Percentiles rank a stretch among this genome's conserved stretches.
Evolutionary conservation across 1,140 invertebrate species (phyloP).

Genomic region (Pectinophora gossypiella): DNA sequence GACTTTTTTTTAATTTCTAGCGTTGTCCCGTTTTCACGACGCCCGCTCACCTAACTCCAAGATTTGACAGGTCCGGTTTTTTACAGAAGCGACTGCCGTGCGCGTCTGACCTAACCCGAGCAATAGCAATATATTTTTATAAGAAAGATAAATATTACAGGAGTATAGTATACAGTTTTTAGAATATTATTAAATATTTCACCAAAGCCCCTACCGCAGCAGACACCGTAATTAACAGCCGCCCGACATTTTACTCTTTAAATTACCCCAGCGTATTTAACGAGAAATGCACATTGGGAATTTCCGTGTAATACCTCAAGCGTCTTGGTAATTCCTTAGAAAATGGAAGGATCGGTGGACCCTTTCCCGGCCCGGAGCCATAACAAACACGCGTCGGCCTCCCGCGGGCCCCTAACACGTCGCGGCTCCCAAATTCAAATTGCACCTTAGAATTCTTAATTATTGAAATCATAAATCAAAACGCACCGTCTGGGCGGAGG

Average conservation of each 20-base stretch:
- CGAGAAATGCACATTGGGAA: slow-evolving; percentile 14
- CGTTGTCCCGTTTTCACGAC: too few relatives aligned
- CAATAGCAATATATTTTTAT: too few relatives aligned
- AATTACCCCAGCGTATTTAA: neutral
- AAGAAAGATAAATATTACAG: too few relatives aligned
- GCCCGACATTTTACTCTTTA: neutral
- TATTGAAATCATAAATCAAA: slow-evolving; percentile 75
- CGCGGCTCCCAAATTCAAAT: slow-evolving; percentile 68
- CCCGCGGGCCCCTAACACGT: slow-evolving; percentile 49
- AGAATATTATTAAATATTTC: too few relatives aligned
- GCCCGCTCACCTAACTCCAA: too few relatives aligned
- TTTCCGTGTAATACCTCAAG: slow-evolving; percentile 43
- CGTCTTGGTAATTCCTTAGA: slow-evolving; percentile 49
- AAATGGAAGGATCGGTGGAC: slow-evolving; percentile 53
- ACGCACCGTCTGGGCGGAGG: slow-evolving; percentile 68
- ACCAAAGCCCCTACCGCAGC: too few relatives aligned
- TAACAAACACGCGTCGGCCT: slow-evolving; percentile 67
- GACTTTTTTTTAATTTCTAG: too few relatives aligned
- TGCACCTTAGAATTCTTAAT: slow-evolving; percentile 75
- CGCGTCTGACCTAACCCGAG: too few relatives aligned
- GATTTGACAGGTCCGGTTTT: too few relatives aligned
- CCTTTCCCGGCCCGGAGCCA: slow-evolving; percentile 55
- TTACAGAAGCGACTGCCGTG: too few relatives aligned
- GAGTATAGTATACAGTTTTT: too few relatives aligned
- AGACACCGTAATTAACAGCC: neutral